A percentile compares a stretch with the other conserved stretches of the same genome.
Evolutionary conservation across 1,140 invertebrate species (phyloP).

Genomic region (Neotoxoptera formosana): DNA sequence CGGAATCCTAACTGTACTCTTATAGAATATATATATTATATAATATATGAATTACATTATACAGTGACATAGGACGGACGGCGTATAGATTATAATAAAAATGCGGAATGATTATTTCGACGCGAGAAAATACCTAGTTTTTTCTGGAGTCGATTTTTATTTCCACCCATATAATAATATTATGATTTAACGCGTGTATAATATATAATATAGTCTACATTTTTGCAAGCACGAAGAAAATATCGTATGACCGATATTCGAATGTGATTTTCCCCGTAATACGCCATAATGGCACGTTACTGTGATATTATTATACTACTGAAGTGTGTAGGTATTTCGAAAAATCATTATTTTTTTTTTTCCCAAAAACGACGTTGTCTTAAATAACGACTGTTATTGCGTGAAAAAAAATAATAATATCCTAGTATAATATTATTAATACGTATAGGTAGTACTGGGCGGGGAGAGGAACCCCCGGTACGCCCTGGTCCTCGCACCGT

Average conservation of each 20-base stretch:
- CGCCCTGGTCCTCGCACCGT: too few species aligned
- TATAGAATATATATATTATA: background rate
- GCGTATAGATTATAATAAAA: background rate
- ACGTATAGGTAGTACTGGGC: background rate
- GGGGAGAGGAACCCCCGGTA: too few species aligned
- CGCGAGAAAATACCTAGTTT: background rate
- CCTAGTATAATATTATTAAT: background rate
- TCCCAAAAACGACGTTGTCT: background rate
- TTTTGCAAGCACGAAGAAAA: background rate
- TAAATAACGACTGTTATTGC: background rate
- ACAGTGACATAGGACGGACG: background rate
- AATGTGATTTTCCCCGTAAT: background rate
- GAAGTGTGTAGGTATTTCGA: too few species aligned
- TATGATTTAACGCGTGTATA: background rate
- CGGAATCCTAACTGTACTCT: background rate
- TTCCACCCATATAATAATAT: background rate
- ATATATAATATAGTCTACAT: background rate
- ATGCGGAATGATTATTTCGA: background rate
- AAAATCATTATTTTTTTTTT: too few species aligned
- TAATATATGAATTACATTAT: too few species aligned
- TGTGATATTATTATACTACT: background rate
- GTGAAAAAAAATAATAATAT: background rate
- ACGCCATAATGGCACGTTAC: background rate
- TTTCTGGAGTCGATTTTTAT: background rate
- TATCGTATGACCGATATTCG: background rate